phyloP scores from a whole-genome alignment of 2,888 invertebrate genomes.

The Eupeodes luniger region DNA sequence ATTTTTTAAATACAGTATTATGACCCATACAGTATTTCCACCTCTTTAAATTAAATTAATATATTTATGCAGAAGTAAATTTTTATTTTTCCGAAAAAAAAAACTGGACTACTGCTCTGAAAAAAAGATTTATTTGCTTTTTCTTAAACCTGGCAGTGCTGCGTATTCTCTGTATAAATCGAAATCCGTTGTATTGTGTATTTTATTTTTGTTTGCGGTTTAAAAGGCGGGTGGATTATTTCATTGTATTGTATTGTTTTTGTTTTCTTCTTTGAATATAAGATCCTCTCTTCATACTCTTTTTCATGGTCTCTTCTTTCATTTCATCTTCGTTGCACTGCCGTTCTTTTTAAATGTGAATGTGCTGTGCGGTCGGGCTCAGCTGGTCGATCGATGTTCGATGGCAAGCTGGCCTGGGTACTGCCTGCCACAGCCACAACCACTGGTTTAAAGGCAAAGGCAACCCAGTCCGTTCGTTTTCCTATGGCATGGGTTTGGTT shows the following conservation, averaged over 20 bases:
- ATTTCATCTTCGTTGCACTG: conserved; percentile 44
- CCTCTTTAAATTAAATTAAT: too few relatives aligned
- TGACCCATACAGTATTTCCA: too few relatives aligned
- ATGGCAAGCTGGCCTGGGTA: neutral
- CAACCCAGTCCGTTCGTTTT: neutral
- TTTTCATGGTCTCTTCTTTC: conserved; percentile 40
- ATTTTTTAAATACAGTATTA: too few relatives aligned
- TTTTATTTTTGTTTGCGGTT: neutral
- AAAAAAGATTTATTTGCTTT: too few relatives aligned
- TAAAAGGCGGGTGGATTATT: conserved; percentile 25
- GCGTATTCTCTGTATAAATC: neutral
- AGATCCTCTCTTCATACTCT: conserved; percentile 16
- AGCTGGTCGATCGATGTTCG: conserved; percentile 7
- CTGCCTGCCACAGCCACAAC: too few relatives aligned
- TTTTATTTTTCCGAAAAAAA: too few relatives aligned
- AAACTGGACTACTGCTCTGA: neutral
- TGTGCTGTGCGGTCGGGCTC: neutral
- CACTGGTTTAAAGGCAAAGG: neutral
- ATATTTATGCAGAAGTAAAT: too few relatives aligned
- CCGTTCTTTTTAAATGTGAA: conserved; percentile 11
- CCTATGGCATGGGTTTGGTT: too few relatives aligned
- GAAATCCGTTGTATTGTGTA: neutral
- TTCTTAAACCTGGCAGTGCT: neutral
- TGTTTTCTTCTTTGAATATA: neutral
- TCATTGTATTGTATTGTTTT: conserved; percentile 8